Conservation (phyloP, 2,888 invertebrate genomes). For the Pseudoips prasinana region DNA sequence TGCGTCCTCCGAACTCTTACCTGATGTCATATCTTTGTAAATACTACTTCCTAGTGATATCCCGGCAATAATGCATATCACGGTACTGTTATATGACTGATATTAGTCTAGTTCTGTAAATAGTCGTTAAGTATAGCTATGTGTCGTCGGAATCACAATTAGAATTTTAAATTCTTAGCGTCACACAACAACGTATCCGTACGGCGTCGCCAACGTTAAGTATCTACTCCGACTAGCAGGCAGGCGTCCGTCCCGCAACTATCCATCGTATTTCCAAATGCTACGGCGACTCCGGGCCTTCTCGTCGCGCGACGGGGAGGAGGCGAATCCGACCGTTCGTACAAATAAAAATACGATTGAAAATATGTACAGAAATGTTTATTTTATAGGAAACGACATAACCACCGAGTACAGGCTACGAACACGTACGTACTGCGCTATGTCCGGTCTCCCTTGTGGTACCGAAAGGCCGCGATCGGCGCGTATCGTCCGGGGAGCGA, state of each 20-base stretch:
- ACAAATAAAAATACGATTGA: slow-evolving; percentile 74
- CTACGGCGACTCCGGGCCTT: background rate
- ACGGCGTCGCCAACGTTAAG: slow-evolving; percentile 40
- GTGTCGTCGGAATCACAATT: slow-evolving; percentile 43
- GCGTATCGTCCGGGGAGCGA: slow-evolving; percentile 68
- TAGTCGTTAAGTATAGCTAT: slow-evolving; percentile 44
- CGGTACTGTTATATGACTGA: slow-evolving; percentile 65
- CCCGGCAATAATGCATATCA: slow-evolving; percentile 81
- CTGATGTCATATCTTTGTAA: slow-evolving; percentile 57
- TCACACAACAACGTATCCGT: slow-evolving; percentile 49
- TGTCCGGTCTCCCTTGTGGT: slow-evolving; percentile 57
- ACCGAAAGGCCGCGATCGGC: slow-evolving; percentile 57
- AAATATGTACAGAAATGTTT: slow-evolving; percentile 81
- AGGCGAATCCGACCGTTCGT: slow-evolving; percentile 37
- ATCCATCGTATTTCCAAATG: too few species aligned
- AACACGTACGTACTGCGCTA: slow-evolving; percentile 55
- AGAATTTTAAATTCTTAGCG: slow-evolving; percentile 55
- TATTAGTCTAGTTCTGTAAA: slow-evolving; percentile 53
- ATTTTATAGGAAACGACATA: slow-evolving; percentile 74
- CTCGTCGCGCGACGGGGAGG: slow-evolving; percentile 1
- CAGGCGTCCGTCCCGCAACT: too few species aligned
- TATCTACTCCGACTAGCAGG: slow-evolving; percentile 40
- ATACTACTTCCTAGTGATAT: slow-evolving; percentile 56
- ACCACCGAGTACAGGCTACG: slow-evolving; percentile 62
- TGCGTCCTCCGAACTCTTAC: slow-evolving; percentile 33